Percentiles rank a stretch among this genome's conserved stretches.
Conservation (phyloP, 2,113 vertebrate species). For the Poeciliopsis turrubarensis region DNA sequence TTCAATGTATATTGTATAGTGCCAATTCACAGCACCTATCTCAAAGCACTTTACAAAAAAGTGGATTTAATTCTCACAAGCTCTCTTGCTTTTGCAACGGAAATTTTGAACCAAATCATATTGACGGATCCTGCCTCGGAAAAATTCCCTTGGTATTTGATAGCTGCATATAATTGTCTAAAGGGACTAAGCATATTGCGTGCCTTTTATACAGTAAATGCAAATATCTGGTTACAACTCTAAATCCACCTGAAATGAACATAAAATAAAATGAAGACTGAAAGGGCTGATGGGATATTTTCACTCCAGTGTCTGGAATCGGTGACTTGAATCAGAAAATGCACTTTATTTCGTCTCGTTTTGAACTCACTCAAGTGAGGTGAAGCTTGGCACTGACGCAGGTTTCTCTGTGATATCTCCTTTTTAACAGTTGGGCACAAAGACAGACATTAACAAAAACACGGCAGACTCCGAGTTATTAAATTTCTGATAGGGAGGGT, state of each 20-base stretch:
- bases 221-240: too few relatives aligned
- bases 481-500: conserved; percentile 67
- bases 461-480: conserved; percentile 63
- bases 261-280: not conserved
- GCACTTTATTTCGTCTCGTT: conserved; percentile 6
- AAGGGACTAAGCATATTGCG: too few relatives aligned
- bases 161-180: too few relatives aligned
- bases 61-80: not conserved
- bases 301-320: not conserved
- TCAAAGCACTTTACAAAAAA: too few relatives aligned
- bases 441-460: conserved; percentile 67
- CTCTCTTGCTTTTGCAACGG: not conserved
- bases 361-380: conserved; percentile 33
- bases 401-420: conserved; percentile 34
- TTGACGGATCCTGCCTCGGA: not conserved
- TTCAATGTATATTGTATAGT: too few relatives aligned
- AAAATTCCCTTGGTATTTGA: too few relatives aligned
- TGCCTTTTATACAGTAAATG: too few relatives aligned
- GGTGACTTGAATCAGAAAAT: not conserved
- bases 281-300: not conserved
- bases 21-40: too few relatives aligned
- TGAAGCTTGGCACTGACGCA: conserved; percentile 26
- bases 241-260: not conserved
- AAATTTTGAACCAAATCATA: too few relatives aligned
- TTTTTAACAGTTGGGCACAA: conserved; percentile 57